phyloP scores from a whole-genome alignment of 2,888 invertebrate species.

The Eilema griseolum region DNA sequence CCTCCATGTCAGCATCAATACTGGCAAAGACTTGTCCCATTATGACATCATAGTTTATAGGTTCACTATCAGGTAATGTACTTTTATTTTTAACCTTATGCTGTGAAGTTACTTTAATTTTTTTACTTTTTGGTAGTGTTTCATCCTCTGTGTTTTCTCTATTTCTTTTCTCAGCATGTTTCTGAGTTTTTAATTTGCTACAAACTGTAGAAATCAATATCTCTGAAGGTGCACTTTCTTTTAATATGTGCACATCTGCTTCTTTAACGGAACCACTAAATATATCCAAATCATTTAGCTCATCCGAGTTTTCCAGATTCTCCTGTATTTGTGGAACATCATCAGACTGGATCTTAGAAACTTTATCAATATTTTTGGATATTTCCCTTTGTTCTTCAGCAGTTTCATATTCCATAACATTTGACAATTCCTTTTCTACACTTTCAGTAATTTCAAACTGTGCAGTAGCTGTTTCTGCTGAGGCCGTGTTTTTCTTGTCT shows the following conservation, averaged over 20 bases:
- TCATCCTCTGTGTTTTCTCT: conserved; percentile 56
- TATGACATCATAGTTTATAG: conserved; percentile 72
- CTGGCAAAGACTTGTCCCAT: conserved; percentile 78
- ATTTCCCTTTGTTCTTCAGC: conserved; percentile 31
- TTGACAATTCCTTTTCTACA: conserved; percentile 76
- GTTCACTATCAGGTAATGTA: conserved; percentile 64
- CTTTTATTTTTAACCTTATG: conserved; percentile 24
- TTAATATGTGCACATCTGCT: conserved; percentile 61
- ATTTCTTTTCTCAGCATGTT: conserved; percentile 62
- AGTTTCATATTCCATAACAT: conserved; percentile 67
- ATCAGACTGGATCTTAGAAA: conserved; percentile 21
- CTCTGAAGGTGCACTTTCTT: conserved; percentile 66
- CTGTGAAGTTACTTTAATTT: conserved; percentile 56
- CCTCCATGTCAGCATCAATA: conserved; percentile 77
- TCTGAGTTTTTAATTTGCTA: conserved; percentile 57
- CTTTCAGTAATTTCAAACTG: conserved; percentile 78
- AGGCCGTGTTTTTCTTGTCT: conserved; percentile 75
- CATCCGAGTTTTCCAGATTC: conserved; percentile 52
- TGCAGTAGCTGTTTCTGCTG: conserved; percentile 74
- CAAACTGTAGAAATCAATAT: conserved; percentile 65
- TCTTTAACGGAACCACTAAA: conserved; percentile 74
- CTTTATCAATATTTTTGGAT: conserved; percentile 29
- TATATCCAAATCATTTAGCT: conserved; percentile 70
- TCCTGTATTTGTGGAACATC: conserved; percentile 6
- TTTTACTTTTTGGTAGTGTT: conserved; percentile 61